Evolutionary conservation across 1,140 invertebrate species (phyloP), one percentile per base, ranked within the genome.

Genomic region (Wasmannia auropunctata): DNA sequence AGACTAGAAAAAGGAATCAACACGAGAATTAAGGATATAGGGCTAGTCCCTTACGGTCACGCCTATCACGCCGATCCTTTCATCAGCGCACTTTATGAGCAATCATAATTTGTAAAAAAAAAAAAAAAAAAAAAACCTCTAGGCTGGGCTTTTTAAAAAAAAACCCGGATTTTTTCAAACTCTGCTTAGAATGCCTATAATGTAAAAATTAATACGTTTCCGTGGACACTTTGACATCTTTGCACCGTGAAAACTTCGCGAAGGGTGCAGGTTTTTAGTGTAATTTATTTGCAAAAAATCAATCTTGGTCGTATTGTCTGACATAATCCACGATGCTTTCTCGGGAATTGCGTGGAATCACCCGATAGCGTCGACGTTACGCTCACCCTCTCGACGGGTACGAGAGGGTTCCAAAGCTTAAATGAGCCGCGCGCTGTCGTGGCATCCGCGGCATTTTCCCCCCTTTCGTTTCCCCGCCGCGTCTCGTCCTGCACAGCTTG

Each of bases 351-450:
- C 43, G 49, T 14, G 49, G 6, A 54, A 6, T 7, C 49, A 81
- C 63, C 77, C 63, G 77, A 81, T 81, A 81, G 65, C n/a, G 60
- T 54, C 60, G 31, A 14, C 28, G 60, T 81, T 70, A 70, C 34
- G 19, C 49, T 67, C 49, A 70, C 65, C 49, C 49, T 43, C 49
- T 34, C 74, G 19, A 25, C 28, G n/a, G n/a, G 43, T 63, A 62
- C 51, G 83, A 85, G 60, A 43, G 74, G 49, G 25, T 85, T 85
- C 63, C 74, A 85, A 67, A 85, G 83, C 83, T 85, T 85, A 85
- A 85, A 85, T 85, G 83, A 85, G 74, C 83, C 74, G 83, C 83
- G 83, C 74, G 60, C 83, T 85, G 72, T 76, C 70, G 72, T 85
- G 83, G 83, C 60, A 85, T 85, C 46, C 74, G 74, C 60, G 74